Evolutionary conservation across 2,797 vertebrate genomes (phyloP), one percentile per base, ranked within the genome.

Genomic region (Podarcis lilfordi): DNA sequence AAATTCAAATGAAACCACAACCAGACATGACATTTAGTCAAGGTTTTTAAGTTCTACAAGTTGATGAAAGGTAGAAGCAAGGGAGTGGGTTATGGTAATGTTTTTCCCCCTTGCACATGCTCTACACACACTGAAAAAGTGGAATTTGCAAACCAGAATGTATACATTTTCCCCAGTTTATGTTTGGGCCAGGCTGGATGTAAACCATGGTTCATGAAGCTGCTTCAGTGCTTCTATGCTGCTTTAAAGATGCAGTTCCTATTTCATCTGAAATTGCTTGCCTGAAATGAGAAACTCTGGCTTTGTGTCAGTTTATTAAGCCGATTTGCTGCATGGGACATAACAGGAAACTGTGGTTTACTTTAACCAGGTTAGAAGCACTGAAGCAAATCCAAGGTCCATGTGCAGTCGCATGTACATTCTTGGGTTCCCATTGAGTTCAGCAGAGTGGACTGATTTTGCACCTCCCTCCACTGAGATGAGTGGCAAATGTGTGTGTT

Each of bases 1-100:
- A 71, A 92, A 93, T 81, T 91, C 86, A 85, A 35, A 90, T 89
- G 88, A 92, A 92, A 64, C 0, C 87, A 76, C 82, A 45, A 91
- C 37, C 90, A 90, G 80, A 91, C 27, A 61, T 78, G 82, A 61
- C 50, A 35, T 27, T 84, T 75, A n/a, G 6, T 61, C 50, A 84
- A 37, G 32, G 32, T 50, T 37, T 84, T 84, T n/a, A 55, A 71
- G 32, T 84, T 37, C 19, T 77, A 19, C 19, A 27, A 79, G 66
- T 59, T 84, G 37, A 32, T 83, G 75, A 71, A 84, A 59, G 9
- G 61, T 77, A 17, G 50, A 79, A 59, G 66, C 43, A 3, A 45
- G 66, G 59, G 37, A 35, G 21, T 64, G 61, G 61, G 21, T 55
- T 55, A 55, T 55, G 50, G 50, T 55, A 15, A 55, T 55, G 50